Evolutionary conservation across 2,888 invertebrate species (phyloP).

Genomic region (Drosophila niveifrons): DNA sequence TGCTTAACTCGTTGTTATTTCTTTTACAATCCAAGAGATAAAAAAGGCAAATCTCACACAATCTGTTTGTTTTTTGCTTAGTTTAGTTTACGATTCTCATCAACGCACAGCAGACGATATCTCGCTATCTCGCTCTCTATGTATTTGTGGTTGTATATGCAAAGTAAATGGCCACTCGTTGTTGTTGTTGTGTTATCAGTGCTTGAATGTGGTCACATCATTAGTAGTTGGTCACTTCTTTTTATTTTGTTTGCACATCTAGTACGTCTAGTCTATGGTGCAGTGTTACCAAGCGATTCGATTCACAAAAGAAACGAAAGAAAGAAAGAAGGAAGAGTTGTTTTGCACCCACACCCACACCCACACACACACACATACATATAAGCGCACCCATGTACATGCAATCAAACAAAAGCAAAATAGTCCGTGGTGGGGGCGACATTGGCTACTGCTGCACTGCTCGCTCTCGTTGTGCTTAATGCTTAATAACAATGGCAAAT

Average conservation of each 20-base stretch:
- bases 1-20: slow-evolving; percentile 24
- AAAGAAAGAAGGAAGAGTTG: background rate
- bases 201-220: slow-evolving; percentile 7
- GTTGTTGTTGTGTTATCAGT: background rate
- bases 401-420: slow-evolving; percentile 2
- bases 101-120: background rate
- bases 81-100: slow-evolving; percentile 17
- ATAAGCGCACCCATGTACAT: background rate
- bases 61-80: slow-evolving; percentile 29
- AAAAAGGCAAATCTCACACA: slow-evolving; percentile 22
- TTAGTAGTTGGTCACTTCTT: slow-evolving; percentile 15
- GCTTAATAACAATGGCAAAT: slow-evolving; percentile 19
- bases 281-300: slow-evolving; percentile 26
- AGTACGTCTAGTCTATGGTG: slow-evolving; percentile 9
- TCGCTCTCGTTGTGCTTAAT: background rate
- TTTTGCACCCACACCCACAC: background rate
- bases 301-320: slow-evolving; percentile 1
- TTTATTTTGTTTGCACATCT: too few relatives aligned
- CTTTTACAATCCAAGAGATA: slow-evolving; percentile 28
- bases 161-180: background rate
- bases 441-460: slow-evolving; percentile 5
- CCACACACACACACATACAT: slow-evolving; percentile 10
- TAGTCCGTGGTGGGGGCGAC: slow-evolving; percentile 10
- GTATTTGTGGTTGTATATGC: background rate
- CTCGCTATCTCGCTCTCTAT: background rate